Percentiles rank a stretch among this genome's conserved stretches.
These are phyloP conservation scores for Antedon mediterranea DNA, from an alignment of 53 echinoderm and acorn worm species.

Conservation along the genomic window DNA sequence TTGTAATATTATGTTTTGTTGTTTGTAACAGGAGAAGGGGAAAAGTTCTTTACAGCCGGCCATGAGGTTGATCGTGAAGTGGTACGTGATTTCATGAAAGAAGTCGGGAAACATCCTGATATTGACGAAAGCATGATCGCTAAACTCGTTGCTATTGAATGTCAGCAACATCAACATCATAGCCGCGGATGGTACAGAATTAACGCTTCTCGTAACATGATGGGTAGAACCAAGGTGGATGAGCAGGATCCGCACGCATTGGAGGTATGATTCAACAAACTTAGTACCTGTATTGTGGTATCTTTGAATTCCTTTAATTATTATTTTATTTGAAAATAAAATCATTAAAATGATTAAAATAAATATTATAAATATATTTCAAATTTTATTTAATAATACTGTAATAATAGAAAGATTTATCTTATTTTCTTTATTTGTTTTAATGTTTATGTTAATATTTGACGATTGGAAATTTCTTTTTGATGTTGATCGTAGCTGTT, in stretches of 20 bases:
- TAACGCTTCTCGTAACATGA: slow-evolving; percentile 67
- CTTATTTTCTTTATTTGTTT: no score
- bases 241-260: slow-evolving; percentile 49
- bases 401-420: no score
- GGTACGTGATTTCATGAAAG: slow-evolving; percentile 83
- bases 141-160: slow-evolving; percentile 65
- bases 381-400: no score
- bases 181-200: slow-evolving; percentile 91
- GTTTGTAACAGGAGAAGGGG: slow-evolving; percentile 30
- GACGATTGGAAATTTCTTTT: no score
- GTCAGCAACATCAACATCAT: slow-evolving; percentile 74
- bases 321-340: no score
- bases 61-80: slow-evolving; percentile 56
- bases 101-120: slow-evolving; percentile 75
- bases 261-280: no score
- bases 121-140: slow-evolving; percentile 74
- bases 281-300: no score
- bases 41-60: slow-evolving; percentile 31
- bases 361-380: no score
- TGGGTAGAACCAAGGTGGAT: slow-evolving; percentile 57
- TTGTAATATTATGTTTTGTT: neutral
- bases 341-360: no score
- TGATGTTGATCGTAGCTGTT: no score
- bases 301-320: no score
- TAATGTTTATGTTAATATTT: no score